Base-by-base conservation (phyloP, 1,140 invertebrate species). In the Aradophagus sp. region DNA sequence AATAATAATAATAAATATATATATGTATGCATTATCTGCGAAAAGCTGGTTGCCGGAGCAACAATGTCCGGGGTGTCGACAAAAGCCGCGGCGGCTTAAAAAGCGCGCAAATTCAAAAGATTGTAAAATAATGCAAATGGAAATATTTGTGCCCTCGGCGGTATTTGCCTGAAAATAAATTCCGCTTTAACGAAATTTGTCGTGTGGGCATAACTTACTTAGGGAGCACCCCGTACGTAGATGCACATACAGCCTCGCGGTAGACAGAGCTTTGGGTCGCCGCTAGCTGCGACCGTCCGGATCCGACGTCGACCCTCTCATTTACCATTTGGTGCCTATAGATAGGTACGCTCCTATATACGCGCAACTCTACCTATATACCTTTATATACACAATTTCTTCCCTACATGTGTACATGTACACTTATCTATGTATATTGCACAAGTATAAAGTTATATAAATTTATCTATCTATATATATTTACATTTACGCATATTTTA, bases 261-360 rank as follows among this genome's bases (percentile, higher is more conserved):
- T 84, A 84, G 83, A 85, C 78, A 77, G 81, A 85, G 84, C 84
- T 86, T 86, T 86, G 79, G 82, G 83, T 85, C 79, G 84, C 83
- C 82, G 84, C 84, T 85, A 85, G 84, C 83, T 82, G 74, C 77
- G 79, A 75, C 61, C 80, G 80, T 86, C 83, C 84, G 82, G 77
- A 78, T 47, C 75, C 75, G 62, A 77, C 84, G 84, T 86, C 83
- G 78, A 86, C 76, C 84, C 83, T 80, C 84, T 86, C 83, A 85
- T 86, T 85, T 86, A 85, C 84, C 83, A 85, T 85, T 86, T 86
- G 81, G 82, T 85, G 83, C 79, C 80, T 86, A 85, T 86, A 86
- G 82, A 85, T 84, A 85, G 84, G 80, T 83, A 83, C 76, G 78
- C 73, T 76, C 56, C 70, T 68, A 76, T 58, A 13, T 63, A 39